Evolutionary conservation across 2,113 vertebrate species (phyloP), one percentile per base, ranked within the genome.

Genomic region (Tachycineta bicolor): DNA sequence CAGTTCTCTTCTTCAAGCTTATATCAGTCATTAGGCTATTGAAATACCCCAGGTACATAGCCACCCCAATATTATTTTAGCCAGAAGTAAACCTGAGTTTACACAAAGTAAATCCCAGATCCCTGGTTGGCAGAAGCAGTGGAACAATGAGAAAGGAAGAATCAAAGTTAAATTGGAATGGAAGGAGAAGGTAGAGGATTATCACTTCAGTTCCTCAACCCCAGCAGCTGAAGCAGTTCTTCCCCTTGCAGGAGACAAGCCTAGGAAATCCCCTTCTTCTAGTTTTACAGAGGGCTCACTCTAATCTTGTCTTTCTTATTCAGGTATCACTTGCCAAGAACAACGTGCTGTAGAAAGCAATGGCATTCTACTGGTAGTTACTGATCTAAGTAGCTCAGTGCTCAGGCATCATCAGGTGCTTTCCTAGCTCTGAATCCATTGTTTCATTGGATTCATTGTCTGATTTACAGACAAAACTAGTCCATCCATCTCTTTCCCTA

Each of bases 1-100:
- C 44, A 74, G 10, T 4, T 81, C 43, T 18, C 10, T 52, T 70
- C 21, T 64, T 56, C 62, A 69, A 56, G 26, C 2, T 50, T 65
- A 60, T 31, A 8, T 10, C 14, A 31, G 0, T 39, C 7, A 1
- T 58, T 77, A 80, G 3, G 4, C 12, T 14, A 11, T 4, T 41
- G 31, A 69, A 94, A 60, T 79, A 71, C 19, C 33, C 69, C n/a
- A 39, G n/a, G 12, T 28, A 55, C 24, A 34, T 6, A 78, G 15
- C 16, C 73, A 44, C 33, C 9, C 13, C 8, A 37, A 14, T 49
- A 52, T n/a, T 80, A 44, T 14, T 65, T 24, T 5, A 69, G 12
- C 26, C 41, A 70, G 43, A 15, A 92, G 25, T 23, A 86, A 58
- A 46, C 17, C 46, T 69, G 11, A 50, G 24, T 12, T 58, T 23